Evolutionary conservation across 2,113 vertebrate genomes (phyloP).

Genomic region (Periophthalmodon schlosseri): DNA sequence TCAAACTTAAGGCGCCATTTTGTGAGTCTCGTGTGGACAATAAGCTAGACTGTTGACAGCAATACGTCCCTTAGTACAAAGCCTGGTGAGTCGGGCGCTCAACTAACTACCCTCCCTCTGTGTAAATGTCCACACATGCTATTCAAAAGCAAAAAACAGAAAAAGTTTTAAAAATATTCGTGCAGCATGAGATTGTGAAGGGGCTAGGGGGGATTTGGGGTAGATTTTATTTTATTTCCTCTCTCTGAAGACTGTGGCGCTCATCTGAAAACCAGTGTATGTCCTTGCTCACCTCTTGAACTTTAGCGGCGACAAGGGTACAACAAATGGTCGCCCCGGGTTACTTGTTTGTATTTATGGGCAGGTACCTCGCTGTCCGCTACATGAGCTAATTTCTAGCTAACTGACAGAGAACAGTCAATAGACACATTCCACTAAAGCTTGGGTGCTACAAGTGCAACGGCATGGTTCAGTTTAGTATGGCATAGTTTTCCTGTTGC

Average conservation of each 20-base stretch:
- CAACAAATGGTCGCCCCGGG: constrained; percentile 35
- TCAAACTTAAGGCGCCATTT: constrained; percentile 25
- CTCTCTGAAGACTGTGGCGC: constrained; percentile 76
- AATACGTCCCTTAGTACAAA: constrained; percentile 38
- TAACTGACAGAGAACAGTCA: constrained; percentile 31
- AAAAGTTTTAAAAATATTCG: constrained; percentile 28
- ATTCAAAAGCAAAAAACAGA: constrained; percentile 31
- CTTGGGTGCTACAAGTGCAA: background rate
- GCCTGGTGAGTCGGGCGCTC: background rate
- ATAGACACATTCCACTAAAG: constrained; percentile 72
- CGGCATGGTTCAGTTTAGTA: background rate
- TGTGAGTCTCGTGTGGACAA: constrained; percentile 40
- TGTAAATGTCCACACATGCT: constrained; percentile 43
- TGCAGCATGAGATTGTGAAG: constrained; percentile 72
- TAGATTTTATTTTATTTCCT: constrained; percentile 51
- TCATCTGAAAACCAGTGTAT: constrained; percentile 44
- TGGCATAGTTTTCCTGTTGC: background rate
- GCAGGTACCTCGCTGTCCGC: constrained; percentile 46
- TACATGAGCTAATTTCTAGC: constrained; percentile 22
- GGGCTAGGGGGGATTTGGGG: constrained; percentile 23
- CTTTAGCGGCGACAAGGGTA: constrained; percentile 11
- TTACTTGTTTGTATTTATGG: constrained; percentile 28
- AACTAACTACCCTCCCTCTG: constrained; percentile 1
- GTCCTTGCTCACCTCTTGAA: constrained; percentile 20
- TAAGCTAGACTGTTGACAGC: constrained; percentile 49